phyloP scores from a whole-genome alignment of 2,113 vertebrate genomes.

The Ivindomyrus marchei region DNA sequence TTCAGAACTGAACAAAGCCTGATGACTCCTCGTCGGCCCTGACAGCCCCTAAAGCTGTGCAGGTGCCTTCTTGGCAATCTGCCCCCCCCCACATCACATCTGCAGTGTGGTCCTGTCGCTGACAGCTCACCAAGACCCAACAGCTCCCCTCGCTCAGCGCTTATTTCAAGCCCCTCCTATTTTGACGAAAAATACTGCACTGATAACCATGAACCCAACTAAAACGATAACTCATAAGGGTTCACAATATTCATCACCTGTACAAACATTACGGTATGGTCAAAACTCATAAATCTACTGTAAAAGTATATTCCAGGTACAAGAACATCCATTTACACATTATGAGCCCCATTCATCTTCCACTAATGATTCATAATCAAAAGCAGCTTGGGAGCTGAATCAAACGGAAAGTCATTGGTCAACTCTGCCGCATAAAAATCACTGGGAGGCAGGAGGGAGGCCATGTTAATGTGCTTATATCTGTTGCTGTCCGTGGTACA shows the following conservation, averaged over 20 bases:
- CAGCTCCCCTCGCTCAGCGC: background rate
- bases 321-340: background rate
- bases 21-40: background rate
- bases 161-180: background rate
- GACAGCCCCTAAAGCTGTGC: background rate
- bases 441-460: background rate
- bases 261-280: background rate
- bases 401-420: background rate
- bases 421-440: background rate
- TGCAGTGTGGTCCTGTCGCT: background rate
- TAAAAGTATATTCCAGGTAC: background rate
- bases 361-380: background rate
- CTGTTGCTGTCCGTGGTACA: background rate
- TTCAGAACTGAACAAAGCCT: background rate
- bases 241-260: background rate
- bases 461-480: background rate
- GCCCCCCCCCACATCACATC: background rate
- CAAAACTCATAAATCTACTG: background rate
- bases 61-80: slow-evolving; percentile 2
- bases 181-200: background rate
- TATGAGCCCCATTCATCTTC: background rate
- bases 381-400: background rate
- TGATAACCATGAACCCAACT: background rate
- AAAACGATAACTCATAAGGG: background rate
- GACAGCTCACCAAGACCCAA: background rate